These are phyloP conservation scores for Emberiza fucata DNA, from an alignment of 2,113 vertebrate genomes.

Conservation along the genomic window DNA sequence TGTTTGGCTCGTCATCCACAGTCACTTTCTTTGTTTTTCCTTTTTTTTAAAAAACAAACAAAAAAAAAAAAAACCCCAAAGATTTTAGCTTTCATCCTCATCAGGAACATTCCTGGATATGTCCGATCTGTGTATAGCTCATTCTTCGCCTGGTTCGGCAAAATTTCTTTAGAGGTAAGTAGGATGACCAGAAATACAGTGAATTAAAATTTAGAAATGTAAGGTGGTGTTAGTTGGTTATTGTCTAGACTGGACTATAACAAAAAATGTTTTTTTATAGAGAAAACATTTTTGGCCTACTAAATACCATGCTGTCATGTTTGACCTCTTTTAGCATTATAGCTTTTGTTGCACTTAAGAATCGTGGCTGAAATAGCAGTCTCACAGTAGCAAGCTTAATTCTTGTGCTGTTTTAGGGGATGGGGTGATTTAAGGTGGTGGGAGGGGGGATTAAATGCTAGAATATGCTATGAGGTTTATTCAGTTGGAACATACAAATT, in stretches of 20 bases:
- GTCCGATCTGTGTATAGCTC: constrained; percentile 93
- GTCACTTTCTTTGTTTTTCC: neutral
- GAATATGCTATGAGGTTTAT: neutral
- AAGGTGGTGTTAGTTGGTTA: neutral
- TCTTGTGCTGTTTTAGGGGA: neutral
- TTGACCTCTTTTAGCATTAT: neutral
- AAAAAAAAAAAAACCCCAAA: constrained; percentile 9
- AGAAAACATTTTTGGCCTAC: neutral
- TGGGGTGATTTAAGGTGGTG: neutral
- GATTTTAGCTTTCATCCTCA: constrained; percentile 96
- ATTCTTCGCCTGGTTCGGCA: constrained; percentile 98
- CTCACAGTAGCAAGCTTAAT: neutral
- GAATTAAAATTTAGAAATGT: neutral
- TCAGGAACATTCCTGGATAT: constrained; percentile 96
- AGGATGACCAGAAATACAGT: neutral
- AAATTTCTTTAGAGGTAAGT: constrained; percentile 94
- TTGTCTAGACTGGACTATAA: neutral
- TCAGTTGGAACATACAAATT: neutral
- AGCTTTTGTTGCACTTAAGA: neutral
- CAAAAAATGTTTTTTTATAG: no score
- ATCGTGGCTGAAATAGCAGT: neutral
- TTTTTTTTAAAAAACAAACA: no score
- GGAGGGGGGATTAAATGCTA: neutral
- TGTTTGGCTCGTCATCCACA: neutral
- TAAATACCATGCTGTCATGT: neutral